Evolutionary conservation across 2,113 vertebrate genomes (phyloP), one percentile per base, ranked within the genome.

Genomic region (Sciurus niger): DNA sequence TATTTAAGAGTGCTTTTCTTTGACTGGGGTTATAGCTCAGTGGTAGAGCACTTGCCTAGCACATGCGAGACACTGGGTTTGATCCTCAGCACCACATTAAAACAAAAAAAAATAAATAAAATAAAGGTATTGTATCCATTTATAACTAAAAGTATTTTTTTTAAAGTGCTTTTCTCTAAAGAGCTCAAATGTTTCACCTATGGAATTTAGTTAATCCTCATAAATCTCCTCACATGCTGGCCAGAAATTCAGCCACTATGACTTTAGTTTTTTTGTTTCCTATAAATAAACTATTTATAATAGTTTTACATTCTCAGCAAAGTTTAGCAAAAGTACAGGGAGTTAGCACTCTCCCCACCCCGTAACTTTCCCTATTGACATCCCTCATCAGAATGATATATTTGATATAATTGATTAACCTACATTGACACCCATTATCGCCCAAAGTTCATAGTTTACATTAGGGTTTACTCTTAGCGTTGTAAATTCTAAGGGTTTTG

Each of bases 211-310:
- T 83, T 94, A 74, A 90, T 51, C 53, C n/a, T 65, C 48, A 12
- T 73, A 92, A 79, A 89, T 94, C 68, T 84, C n/a, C 89, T 70
- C 43, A 94, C 55, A 48, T 24, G 65, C 40, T 77, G 8, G 4
- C 17, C 80, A 93, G 72, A 55, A 82, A 90, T 78, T 84, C 51
- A n/a, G 40, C 37, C 43, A 32, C n/a, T 68, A 22, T 43, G 40
- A 28, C 24, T 63, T 25, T 11, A 20, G 60, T 37, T 58, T 22
- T 58, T 80, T 80, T 80, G 20, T 60, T 60, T 37, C 37, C 58
- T 22, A 82, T 82, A n/a, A 60, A 78, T 68, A 80, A 43, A 24
- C 20, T 76, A 79, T 43, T 85, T 65, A 43, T 58, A 90, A 40
- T 9, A 72, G 43, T 32, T 72, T 83, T n/a, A 78, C 12, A 18